phyloP scores from a whole-genome alignment of 2,888 invertebrate genomes.

The Euplexia lucipara region DNA sequence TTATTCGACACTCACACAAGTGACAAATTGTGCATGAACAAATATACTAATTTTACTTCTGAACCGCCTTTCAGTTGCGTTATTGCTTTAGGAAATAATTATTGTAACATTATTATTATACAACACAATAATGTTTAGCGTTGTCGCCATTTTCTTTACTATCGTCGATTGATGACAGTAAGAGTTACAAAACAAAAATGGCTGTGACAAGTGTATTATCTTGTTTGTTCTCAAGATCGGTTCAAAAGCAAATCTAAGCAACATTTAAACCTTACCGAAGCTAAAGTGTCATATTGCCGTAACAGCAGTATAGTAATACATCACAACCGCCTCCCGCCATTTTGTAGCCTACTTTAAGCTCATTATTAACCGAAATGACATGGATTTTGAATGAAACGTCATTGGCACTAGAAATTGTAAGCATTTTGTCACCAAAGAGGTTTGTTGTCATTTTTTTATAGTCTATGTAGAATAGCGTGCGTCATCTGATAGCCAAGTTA shows the following conservation, averaged over 20 bases:
- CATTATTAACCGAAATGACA: slow-evolving; percentile 71
- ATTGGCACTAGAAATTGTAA: slow-evolving; percentile 74
- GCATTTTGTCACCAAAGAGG: slow-evolving; percentile 60
- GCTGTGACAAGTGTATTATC: not conserved
- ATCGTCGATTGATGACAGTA: slow-evolving; percentile 32
- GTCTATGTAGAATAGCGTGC: slow-evolving; percentile 57
- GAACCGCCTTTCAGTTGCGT: slow-evolving; percentile 53
- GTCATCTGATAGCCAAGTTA: slow-evolving; percentile 52
- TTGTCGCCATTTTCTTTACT: slow-evolving; percentile 6
- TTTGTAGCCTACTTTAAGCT: slow-evolving; percentile 80
- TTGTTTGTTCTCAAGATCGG: slow-evolving; percentile 56
- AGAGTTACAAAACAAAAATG: slow-evolving; percentile 3
- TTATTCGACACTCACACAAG: slow-evolving; percentile 77
- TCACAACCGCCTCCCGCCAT: slow-evolving; percentile 83
- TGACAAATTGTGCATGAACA: slow-evolving; percentile 80
- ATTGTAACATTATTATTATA: slow-evolving; percentile 11
- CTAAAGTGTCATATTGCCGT: slow-evolving; percentile 74
- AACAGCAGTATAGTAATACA: slow-evolving; percentile 71
- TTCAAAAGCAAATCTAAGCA: slow-evolving; percentile 68
- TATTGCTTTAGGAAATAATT: slow-evolving; percentile 24
- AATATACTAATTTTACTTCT: slow-evolving; percentile 64
- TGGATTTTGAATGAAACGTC: slow-evolving; percentile 66
- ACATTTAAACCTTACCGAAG: slow-evolving; percentile 70
- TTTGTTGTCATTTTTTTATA: slow-evolving; percentile 51
- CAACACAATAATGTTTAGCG: not conserved